phyloP scores from a whole-genome alignment of 2,113 vertebrate genomes.

The Pelmatolapia mariae region DNA sequence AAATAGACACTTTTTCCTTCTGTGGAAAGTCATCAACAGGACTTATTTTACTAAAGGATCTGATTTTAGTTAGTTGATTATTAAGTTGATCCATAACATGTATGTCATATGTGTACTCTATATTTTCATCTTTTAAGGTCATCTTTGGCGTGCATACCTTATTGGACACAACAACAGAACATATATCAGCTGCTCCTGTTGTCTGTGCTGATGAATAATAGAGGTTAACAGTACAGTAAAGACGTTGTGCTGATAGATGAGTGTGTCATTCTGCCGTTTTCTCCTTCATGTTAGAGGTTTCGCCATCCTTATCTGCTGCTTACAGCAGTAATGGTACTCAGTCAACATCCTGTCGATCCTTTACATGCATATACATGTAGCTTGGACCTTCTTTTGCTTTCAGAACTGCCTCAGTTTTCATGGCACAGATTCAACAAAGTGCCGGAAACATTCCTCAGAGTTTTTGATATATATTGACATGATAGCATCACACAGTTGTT shows the following conservation, averaged over 20 bases:
- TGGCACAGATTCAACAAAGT: neutral
- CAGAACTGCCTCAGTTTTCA: neutral
- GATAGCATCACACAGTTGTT: neutral
- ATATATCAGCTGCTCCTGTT: neutral
- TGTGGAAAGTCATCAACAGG: neutral
- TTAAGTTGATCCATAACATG: neutral
- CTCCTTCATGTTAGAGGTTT: slow-evolving; percentile 21
- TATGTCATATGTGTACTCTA: neutral
- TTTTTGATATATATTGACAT: neutral
- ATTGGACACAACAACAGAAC: neutral
- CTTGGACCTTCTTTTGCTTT: neutral
- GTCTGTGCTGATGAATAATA: slow-evolving; percentile 33
- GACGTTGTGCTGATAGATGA: slow-evolving; percentile 39
- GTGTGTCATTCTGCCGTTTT: slow-evolving; percentile 37
- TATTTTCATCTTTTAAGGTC: neutral
- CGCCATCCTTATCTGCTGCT: neutral
- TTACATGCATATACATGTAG: neutral
- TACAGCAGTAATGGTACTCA: neutral
- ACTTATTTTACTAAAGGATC: neutral
- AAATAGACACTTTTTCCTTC: neutral
- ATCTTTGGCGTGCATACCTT: neutral
- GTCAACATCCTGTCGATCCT: neutral
- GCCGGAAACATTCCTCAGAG: neutral
- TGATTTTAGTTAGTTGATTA: neutral
- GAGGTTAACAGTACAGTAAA: slow-evolving; percentile 39